Conservation (phyloP, 2,797 vertebrate species). For the Moxostoma hubbsi region DNA sequence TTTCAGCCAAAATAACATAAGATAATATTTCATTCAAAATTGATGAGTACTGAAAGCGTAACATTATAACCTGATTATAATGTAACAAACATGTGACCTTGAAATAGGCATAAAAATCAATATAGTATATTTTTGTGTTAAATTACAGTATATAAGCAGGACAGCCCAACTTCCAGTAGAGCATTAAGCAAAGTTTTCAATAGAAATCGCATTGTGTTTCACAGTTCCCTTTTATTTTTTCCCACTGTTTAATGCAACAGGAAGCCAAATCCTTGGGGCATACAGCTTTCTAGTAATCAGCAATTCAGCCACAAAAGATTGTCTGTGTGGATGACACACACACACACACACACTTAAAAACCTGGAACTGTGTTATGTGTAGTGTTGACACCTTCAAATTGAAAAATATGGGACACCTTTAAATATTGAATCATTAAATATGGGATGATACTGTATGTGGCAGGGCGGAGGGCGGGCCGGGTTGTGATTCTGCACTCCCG, state of each 20-base stretch:
- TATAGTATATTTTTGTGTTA: no score
- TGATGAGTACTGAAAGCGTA: background rate
- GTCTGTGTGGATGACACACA: background rate
- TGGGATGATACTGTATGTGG: no score
- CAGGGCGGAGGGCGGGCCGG: no score
- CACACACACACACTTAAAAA: background rate
- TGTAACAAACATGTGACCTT: slow-evolving; percentile 35
- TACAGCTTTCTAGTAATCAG: background rate
- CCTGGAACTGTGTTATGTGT: no score
- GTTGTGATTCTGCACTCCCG: no score
- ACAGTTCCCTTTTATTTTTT: slow-evolving; percentile 6
- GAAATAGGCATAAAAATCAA: background rate
- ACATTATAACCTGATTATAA: slow-evolving; percentile 26
- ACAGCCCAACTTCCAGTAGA: slow-evolving; percentile 2
- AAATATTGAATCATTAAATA: no score
- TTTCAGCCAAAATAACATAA: slow-evolving; percentile 23
- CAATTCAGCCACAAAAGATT: background rate
- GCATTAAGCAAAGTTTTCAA: background rate
- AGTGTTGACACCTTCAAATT: no score
- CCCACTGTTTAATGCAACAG: background rate
- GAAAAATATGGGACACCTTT: no score
- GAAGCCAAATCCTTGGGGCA: background rate
- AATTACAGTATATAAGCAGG: background rate
- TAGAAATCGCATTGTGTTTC: background rate
- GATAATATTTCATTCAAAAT: background rate